These are phyloP conservation scores for Columba janthina DNA, from an alignment of 2,113 vertebrate genomes.

Conservation along the genomic window DNA sequence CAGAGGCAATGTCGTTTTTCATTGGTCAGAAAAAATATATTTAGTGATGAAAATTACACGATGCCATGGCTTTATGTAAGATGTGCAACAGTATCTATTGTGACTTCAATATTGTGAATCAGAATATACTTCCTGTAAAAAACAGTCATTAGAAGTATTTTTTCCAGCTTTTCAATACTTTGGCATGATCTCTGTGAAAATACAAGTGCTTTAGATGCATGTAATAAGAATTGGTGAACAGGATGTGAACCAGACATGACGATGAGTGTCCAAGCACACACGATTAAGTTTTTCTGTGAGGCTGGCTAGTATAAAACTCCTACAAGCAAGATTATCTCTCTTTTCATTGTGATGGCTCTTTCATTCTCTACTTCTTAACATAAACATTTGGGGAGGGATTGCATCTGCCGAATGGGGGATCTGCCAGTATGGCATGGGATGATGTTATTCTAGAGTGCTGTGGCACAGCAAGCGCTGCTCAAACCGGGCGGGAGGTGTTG, in stretches of 20 bases:
- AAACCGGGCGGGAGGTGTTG: background rate
- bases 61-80: background rate
- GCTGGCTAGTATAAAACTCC: background rate
- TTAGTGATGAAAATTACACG: background rate
- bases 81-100: background rate
- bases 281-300: background rate
- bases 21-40: background rate
- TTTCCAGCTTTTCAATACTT: background rate
- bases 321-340: background rate
- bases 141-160: background rate
- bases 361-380: background rate
- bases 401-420: background rate
- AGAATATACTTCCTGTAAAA: background rate
- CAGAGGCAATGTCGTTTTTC: background rate
- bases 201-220: background rate
- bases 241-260: background rate
- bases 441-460: background rate
- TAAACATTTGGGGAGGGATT: background rate
- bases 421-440: background rate
- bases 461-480: background rate
- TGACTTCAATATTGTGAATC: background rate
- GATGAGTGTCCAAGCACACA: background rate
- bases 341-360: background rate
- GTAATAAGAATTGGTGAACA: background rate
- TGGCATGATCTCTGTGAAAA: background rate